phyloP scores from a whole-genome alignment of 2,888 invertebrate genomes.

The Patella ulyssiponensis region DNA sequence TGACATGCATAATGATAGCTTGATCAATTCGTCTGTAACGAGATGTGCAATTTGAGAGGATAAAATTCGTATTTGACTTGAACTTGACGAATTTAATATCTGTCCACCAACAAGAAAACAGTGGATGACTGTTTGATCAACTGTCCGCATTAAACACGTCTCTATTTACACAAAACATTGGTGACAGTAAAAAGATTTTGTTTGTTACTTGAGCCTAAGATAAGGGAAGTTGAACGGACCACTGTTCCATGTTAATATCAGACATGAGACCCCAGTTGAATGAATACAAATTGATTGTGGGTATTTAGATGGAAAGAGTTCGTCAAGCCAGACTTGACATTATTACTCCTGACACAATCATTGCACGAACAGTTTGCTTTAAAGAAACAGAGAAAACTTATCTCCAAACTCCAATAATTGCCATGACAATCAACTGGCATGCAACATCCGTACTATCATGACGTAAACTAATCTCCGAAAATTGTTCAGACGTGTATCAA shows the following conservation, averaged over 20 bases:
- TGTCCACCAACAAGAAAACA: no score
- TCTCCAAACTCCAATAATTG: not conserved
- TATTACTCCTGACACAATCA: not conserved
- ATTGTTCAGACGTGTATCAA: not conserved
- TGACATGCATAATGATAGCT: no score
- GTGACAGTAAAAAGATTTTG: conserved; percentile 8
- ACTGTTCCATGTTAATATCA: no score
- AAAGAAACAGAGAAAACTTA: not conserved
- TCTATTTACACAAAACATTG: not conserved
- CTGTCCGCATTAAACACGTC: not conserved
- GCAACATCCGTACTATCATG: not conserved
- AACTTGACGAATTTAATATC: not conserved
- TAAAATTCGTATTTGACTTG: not conserved
- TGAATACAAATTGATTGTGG: conserved; percentile 1
- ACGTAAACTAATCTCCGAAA: not conserved
- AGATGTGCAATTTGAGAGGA: no score
- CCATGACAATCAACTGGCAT: conserved; percentile 5
- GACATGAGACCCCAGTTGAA: not conserved
- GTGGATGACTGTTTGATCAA: not conserved
- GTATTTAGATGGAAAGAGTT: not conserved
- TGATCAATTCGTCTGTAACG: no score
- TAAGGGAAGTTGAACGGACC: no score
- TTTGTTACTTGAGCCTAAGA: not conserved
- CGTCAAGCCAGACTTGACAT: not conserved
- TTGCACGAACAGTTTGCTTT: conserved; percentile 1